Evolutionary conservation across 2,797 vertebrate genomes (phyloP).

Genomic region (Paedocypris micromegethes): DNA sequence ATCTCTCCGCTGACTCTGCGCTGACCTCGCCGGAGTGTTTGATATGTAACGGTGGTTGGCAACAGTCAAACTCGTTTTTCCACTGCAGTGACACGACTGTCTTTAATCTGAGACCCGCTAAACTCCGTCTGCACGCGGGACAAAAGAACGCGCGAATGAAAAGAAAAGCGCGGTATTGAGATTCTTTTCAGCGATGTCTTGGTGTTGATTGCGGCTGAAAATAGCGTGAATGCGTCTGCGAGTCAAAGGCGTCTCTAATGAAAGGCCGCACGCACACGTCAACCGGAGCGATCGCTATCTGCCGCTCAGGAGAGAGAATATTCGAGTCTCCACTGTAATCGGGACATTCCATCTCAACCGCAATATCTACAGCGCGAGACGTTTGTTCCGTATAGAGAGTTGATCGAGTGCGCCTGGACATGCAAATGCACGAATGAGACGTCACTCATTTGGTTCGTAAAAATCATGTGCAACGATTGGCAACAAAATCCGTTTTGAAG

Average conservation of each 20-base stretch:
- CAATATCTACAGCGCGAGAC: conserved; percentile 3
- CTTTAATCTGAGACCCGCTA: conserved; percentile 26
- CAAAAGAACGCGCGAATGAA: conserved; percentile 30
- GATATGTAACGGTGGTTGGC: conserved; percentile 24
- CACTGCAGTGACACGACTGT: conserved; percentile 40
- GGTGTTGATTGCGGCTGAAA: conserved; percentile 41
- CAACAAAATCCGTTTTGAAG: no score
- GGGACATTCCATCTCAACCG: conserved; percentile 53
- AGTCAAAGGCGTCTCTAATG: conserved; percentile 56
- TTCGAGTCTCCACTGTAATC: conserved; percentile 47
- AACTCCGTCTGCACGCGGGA: conserved; percentile 29
- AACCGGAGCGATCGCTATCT: conserved; percentile 49
- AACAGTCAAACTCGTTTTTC: conserved; percentile 44
- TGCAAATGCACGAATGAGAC: no score
- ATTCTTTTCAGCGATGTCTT: conserved; percentile 48
- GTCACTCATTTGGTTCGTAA: no score
- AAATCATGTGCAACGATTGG: no score
- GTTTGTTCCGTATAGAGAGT: no score
- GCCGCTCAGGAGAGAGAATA: conserved; percentile 39
- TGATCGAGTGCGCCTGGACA: no score
- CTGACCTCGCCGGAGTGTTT: conserved; percentile 36
- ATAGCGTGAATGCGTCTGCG: conserved; percentile 34
- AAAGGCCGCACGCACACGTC: conserved; percentile 47
- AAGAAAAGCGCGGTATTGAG: conserved; percentile 38
- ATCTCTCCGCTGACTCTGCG: conserved; percentile 29